Evolutionary conservation across 2,113 vertebrate genomes (phyloP).

Genomic region (Xyrauchen texanus): DNA sequence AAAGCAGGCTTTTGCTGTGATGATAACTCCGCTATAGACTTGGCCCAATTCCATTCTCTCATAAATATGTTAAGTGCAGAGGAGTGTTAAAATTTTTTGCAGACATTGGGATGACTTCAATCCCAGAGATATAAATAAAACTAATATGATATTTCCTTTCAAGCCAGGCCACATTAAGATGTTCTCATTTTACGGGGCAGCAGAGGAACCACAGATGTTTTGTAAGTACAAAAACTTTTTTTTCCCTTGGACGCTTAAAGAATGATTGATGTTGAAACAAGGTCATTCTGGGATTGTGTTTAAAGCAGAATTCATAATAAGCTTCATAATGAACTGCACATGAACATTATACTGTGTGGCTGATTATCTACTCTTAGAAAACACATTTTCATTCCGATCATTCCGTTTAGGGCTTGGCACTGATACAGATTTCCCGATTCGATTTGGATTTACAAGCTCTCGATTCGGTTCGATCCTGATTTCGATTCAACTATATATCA

Average conservation of each 20-base stretch:
- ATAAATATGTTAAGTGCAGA: conserved; percentile 55
- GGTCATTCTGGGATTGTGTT: conserved; percentile 27
- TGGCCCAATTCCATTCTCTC: conserved; percentile 46
- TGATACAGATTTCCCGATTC: too few relatives aligned
- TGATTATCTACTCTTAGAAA: conserved; percentile 14
- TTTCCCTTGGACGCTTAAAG: conserved; percentile 30
- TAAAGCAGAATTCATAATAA: conserved; percentile 12
- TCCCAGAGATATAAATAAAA: conserved; percentile 57
- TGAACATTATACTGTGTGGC: conserved; percentile 10
- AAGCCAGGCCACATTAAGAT: conserved; percentile 53
- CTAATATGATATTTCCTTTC: conserved; percentile 52
- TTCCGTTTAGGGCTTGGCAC: not conserved
- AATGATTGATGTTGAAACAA: conserved; percentile 35
- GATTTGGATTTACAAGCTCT: not conserved
- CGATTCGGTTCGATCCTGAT: not conserved
- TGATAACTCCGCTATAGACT: conserved; percentile 44
- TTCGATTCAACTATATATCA: too few relatives aligned
- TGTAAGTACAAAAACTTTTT: conserved; percentile 35
- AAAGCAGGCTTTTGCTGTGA: conserved; percentile 36
- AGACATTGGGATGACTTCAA: conserved; percentile 53
- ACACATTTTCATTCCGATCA: conserved; percentile 15
- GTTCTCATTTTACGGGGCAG: conserved; percentile 45
- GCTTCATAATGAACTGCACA: conserved; percentile 27
- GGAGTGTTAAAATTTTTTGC: conserved; percentile 51
- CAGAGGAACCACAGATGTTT: conserved; percentile 41